Conservation (phyloP, 2,797 vertebrate genomes). For the Xyrichtys novacula region DNA sequence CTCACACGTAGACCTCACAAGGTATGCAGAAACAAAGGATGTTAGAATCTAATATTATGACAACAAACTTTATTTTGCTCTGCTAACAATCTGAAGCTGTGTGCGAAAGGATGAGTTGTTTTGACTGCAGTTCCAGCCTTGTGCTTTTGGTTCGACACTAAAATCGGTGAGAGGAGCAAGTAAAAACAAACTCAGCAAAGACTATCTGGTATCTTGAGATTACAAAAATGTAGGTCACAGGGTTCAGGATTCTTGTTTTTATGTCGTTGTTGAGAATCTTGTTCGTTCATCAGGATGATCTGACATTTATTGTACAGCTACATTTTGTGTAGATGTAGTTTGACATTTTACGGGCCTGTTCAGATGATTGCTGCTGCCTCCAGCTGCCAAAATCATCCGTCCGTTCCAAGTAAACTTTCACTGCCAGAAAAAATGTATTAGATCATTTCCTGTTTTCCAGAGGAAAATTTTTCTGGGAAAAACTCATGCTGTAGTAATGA, state of each 20-base stretch:
- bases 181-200: conserved; percentile 28
- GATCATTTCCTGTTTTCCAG: conserved; percentile 47
- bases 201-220: conserved; percentile 10
- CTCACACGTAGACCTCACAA: conserved; percentile 95
- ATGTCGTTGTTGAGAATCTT: background rate
- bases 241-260: background rate
- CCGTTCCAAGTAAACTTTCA: conserved; percentile 3
- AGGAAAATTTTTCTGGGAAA: conserved; percentile 10
- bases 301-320: background rate
- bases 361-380: background rate
- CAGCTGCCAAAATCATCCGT: conserved; percentile 4
- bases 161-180: conserved; percentile 5
- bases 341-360: too few relatives aligned
- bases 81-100: background rate
- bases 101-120: conserved; percentile 37
- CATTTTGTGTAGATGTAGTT: background rate
- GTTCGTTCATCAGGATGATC: background rate
- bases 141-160: conserved; percentile 10
- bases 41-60: background rate
- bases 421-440: conserved; percentile 29
- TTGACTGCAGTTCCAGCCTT: conserved; percentile 43
- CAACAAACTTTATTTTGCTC: background rate
- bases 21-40: conserved; percentile 76
- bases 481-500: background rate
- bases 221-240: conserved; percentile 3